These are phyloP conservation scores for Druceiella hillmani DNA, from an alignment of 2,888 invertebrate species.

Conservation along the genomic window DNA sequence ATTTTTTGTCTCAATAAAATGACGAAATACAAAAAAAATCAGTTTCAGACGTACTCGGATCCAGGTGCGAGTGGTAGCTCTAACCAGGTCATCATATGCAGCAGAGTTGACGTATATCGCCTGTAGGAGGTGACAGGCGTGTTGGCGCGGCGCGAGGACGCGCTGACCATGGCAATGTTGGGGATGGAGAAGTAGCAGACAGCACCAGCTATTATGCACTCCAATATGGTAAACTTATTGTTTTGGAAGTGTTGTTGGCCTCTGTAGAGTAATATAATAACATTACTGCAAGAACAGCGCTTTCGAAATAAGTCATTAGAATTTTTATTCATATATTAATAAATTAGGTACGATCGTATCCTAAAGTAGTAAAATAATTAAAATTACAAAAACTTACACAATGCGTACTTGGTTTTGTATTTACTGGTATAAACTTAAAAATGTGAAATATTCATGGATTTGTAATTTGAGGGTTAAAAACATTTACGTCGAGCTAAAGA, in stretches of 20 bases:
- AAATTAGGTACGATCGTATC: not conserved
- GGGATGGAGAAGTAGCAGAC: conserved; percentile 70
- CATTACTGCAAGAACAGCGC: not conserved
- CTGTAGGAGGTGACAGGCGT: conserved; percentile 61
- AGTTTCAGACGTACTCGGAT: conserved; percentile 43
- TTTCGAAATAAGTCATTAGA: not conserved
- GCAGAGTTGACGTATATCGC: conserved; percentile 73
- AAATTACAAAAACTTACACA: no score
- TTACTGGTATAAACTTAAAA: no score
- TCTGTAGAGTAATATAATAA: conserved; percentile 36
- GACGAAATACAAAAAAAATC: not conserved
- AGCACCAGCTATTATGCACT: conserved; percentile 71
- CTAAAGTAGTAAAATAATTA: no score
- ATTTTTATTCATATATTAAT: not conserved
- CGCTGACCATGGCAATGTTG: conserved; percentile 64
- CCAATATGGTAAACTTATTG: conserved; percentile 63
- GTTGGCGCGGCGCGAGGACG: conserved; percentile 66
- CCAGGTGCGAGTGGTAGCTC: conserved; percentile 59
- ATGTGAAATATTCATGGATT: no score
- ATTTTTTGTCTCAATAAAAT: no score
- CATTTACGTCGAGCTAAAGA: no score
- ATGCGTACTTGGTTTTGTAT: no score
- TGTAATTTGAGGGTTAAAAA: no score
- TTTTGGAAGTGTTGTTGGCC: conserved; percentile 68
- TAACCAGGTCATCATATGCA: conserved; percentile 78